Percentiles rank a stretch among this genome's conserved stretches.
These are phyloP conservation scores for Agelas oroides DNA, from an alignment of 37 sponge, comb jelly and placozoan species.

Conservation along the genomic window DNA sequence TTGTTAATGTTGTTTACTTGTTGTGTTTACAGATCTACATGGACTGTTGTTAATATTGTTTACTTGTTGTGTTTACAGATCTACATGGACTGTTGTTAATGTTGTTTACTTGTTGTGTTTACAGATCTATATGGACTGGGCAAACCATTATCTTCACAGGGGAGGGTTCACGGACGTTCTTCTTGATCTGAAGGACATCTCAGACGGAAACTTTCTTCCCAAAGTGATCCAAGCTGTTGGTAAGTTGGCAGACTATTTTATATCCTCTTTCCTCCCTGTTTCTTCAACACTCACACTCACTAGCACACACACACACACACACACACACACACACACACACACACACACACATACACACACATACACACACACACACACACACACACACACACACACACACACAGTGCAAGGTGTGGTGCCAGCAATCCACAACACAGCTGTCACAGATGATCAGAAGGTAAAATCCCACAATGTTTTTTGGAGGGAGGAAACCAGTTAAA, in stretches of 20 bases:
- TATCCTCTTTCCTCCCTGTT: too few species aligned
- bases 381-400: conserved; percentile 57
- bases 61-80: too few species aligned
- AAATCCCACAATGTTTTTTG: too few species aligned
- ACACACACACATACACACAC: not conserved
- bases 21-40: too few species aligned
- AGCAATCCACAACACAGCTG: not conserved
- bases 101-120: too few species aligned
- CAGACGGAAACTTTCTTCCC: conserved; percentile 53
- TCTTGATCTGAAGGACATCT: conserved; percentile 62
- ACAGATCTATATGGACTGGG: conserved; percentile 81
- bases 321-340: conserved; percentile 29
- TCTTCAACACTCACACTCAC: not conserved
- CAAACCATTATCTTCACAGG: conserved; percentile 73
- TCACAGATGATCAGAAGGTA: conserved; percentile 22
- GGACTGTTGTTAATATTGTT: too few species aligned
- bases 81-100: conserved; percentile 56
- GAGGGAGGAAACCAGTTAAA: too few species aligned
- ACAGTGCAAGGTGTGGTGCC: conserved; percentile 34
- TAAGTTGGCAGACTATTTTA: too few species aligned
- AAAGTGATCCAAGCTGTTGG: conserved; percentile 64
- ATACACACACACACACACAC: conserved; percentile 19
- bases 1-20: too few species aligned
- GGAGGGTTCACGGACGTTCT: conserved; percentile 19
- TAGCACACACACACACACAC: conserved; percentile 28